Evolutionary conservation across 2,797 vertebrate genomes (phyloP).

Genomic region (Cynodonichthys magdalenae): DNA sequence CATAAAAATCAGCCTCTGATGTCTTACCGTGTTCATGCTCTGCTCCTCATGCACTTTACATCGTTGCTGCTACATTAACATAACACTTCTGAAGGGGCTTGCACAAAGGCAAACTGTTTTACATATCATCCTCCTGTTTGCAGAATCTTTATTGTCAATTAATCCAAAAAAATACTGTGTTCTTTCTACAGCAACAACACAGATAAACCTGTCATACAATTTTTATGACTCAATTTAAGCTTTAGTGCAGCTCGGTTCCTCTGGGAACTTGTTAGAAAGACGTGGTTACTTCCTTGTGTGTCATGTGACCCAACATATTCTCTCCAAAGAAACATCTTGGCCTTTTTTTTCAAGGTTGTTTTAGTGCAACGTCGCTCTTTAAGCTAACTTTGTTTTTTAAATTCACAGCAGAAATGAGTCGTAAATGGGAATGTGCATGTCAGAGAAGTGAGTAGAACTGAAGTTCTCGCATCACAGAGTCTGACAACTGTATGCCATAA

Average conservation of each 20-base stretch:
- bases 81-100: conserved; percentile 27
- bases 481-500: conserved; percentile 19
- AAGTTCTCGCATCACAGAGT: conserved; percentile 14
- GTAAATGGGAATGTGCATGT: neutral
- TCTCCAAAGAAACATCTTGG: conserved; percentile 32
- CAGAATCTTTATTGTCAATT: neutral
- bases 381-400: conserved; percentile 14
- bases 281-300: conserved; percentile 23
- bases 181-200: conserved; percentile 20
- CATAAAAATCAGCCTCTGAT: conserved; percentile 67
- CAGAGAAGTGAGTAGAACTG: neutral
- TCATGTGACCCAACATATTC: conserved; percentile 47
- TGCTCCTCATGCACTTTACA: conserved; percentile 51
- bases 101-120: conserved; percentile 33
- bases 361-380: conserved; percentile 21
- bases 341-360: conserved; percentile 58
- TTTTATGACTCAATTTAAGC: conserved; percentile 32
- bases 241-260: conserved; percentile 30
- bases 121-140: conserved; percentile 8
- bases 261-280: conserved; percentile 45
- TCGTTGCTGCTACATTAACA: conserved; percentile 36
- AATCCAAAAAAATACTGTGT: too few species aligned
- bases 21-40: conserved; percentile 55
- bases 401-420: conserved; percentile 24
- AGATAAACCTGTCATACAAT: conserved; percentile 32